These are phyloP conservation scores for Dendrocincla fuliginosa DNA, from an alignment of 2,797 vertebrate genomes.

Conservation along the genomic window DNA sequence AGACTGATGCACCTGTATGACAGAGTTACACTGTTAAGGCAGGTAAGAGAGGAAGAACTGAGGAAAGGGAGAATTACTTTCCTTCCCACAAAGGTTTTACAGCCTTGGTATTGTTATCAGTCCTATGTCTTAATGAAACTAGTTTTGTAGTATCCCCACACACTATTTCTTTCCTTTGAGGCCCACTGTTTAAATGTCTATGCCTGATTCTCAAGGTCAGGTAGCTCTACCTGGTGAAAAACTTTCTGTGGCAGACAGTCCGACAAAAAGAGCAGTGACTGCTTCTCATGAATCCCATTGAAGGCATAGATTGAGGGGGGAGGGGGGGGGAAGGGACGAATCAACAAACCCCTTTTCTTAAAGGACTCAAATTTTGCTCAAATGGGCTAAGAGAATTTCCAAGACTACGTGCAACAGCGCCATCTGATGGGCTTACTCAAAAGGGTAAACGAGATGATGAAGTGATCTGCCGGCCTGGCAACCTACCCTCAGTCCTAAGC, in stretches of 20 bases:
- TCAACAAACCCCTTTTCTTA: not conserved
- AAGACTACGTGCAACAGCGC: conserved; percentile 47
- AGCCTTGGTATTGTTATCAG: not conserved
- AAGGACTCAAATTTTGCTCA: not conserved
- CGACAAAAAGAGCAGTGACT: not conserved
- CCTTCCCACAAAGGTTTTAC: not conserved
- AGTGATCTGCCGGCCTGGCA: not conserved
- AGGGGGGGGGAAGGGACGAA: too few relatives aligned
- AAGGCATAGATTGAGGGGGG: not conserved
- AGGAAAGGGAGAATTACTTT: not conserved
- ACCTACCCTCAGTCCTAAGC: not conserved
- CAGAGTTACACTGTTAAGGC: not conserved
- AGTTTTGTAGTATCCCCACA: not conserved
- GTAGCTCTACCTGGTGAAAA: not conserved
- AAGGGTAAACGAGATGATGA: not conserved
- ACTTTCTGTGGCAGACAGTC: not conserved
- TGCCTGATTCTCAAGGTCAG: not conserved
- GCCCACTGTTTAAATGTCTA: not conserved
- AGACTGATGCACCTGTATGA: not conserved
- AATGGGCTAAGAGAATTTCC: not conserved
- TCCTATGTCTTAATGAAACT: not conserved
- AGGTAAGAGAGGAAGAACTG: not conserved
- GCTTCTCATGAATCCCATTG: not conserved
- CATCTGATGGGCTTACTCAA: conserved; percentile 57
- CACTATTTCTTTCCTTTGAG: not conserved